A percentile compares a stretch with the other conserved stretches of the same genome.
These are phyloP conservation scores for Pogonus chalceus DNA, from an alignment of 1,140 invertebrate species.

Conservation along the genomic window DNA sequence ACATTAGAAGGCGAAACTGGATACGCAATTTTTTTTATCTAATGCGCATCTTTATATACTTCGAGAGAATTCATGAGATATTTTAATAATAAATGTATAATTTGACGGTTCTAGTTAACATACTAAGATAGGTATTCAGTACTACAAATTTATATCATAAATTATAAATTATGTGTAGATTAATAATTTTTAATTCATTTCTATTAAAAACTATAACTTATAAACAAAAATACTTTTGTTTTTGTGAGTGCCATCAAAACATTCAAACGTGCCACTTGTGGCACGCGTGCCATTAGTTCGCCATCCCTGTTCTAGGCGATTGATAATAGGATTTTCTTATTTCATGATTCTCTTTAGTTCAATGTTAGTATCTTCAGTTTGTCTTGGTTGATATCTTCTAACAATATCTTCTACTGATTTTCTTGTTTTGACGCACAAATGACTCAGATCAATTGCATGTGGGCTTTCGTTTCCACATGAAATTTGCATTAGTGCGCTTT, in stretches of 20 bases:
- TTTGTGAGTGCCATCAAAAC: constrained; percentile 27
- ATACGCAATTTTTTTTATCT: constrained; percentile 2
- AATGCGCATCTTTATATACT: constrained; percentile 7
- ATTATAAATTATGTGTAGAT: constrained; percentile 8
- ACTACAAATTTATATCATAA: constrained; percentile 8
- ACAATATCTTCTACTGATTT: too few species aligned
- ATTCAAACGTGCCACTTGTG: too few species aligned
- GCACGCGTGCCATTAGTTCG: too few species aligned
- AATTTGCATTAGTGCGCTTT: too few species aligned
- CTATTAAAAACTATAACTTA: constrained; percentile 6
- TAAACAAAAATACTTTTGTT: neutral
- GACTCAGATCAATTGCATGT: too few species aligned
- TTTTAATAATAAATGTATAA: constrained; percentile 9
- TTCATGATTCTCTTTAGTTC: too few species aligned
- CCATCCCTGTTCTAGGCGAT: too few species aligned
- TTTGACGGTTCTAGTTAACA: constrained; percentile 8
- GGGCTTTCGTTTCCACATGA: too few species aligned
- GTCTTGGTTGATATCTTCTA: too few species aligned
- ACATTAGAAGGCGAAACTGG: constrained; percentile 5
- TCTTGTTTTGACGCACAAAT: too few species aligned
- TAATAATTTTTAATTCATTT: constrained; percentile 6
- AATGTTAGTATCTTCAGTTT: too few species aligned
- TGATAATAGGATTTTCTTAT: too few species aligned
- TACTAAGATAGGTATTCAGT: constrained; percentile 8
- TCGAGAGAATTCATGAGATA: constrained; percentile 5